These are phyloP conservation scores for Oryctolagus cuniculus DNA, from an alignment of 2,113 vertebrate genomes.

Conservation along the genomic window DNA sequence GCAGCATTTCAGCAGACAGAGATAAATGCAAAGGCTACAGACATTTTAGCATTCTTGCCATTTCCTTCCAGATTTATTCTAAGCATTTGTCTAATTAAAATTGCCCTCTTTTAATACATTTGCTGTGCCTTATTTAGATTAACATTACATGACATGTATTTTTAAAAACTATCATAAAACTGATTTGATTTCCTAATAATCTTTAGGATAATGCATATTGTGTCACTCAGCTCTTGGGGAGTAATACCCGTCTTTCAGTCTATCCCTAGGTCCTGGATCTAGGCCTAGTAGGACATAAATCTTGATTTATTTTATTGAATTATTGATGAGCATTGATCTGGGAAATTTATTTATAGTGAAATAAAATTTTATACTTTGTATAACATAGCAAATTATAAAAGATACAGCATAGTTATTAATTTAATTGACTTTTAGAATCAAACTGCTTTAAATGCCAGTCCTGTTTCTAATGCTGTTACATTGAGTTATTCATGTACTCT, in stretches of 20 bases:
- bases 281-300: neutral
- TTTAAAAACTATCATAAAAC: neutral
- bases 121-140: neutral
- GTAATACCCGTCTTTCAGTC: neutral
- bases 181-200: neutral
- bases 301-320: neutral
- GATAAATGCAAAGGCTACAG: neutral
- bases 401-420: neutral
- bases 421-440: conserved; percentile 50
- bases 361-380: neutral
- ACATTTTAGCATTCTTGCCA: neutral
- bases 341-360: conserved; percentile 34
- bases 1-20: neutral
- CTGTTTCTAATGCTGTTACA: neutral
- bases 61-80: neutral
- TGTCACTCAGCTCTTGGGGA: neutral
- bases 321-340: neutral
- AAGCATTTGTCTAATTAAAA: neutral
- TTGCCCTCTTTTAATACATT: neutral
- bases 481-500: conserved; percentile 6
- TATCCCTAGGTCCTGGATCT: neutral
- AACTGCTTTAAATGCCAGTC: conserved; percentile 15
- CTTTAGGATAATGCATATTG: neutral
- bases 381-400: neutral
- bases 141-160: neutral